Base-by-base conservation (phyloP, 2,113 vertebrate species). In the Collichthys lucidus region DNA sequence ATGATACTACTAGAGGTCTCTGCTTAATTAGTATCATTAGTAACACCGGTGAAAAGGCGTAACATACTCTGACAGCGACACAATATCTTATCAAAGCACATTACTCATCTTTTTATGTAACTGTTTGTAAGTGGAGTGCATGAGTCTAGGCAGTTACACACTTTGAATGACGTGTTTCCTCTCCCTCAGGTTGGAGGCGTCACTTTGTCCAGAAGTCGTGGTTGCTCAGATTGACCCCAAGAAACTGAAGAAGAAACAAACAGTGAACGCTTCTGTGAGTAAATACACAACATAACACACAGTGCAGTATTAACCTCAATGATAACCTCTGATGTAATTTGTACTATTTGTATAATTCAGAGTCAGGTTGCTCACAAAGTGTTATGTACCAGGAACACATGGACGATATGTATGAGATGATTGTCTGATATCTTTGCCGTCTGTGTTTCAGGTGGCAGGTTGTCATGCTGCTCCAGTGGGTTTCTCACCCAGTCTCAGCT, bases 221-320 rank as follows among this genome's bases (percentile, higher is more conserved):
- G 98, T 99, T 79, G 98, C 98, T 4, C 95, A 98, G 56, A 99
- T 99, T 90, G 98, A 99, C 86, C 97, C 98, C 19, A 98, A 95
- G 92, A 99, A 99, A 86, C 84, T 99, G 80, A 97, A 94, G 80
- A 97, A 96, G 90, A 97, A 96, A 79, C 97, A 97, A 78, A 97
- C 97, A 14, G 87, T 98, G 9, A 97, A 96, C 83, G 79, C 94
- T 77, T 97, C 96, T 42, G 98, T 99, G 91, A 97, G 97, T 97
- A 2, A 26, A 49, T 24, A 4, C 19, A n/a, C 52, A 26, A 24
- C 55, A 26, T 24, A 3, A 29, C 26, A 47, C 42, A 24, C 42
- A 44, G 20, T 19, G 14, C 42, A 57, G 26, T 9, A 9, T 24
- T 3, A 49, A 17, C 5, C 8, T 55, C 12, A 3, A 44, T 26